Evolutionary conservation across 2,797 vertebrate genomes (phyloP).

Genomic region (Chrysocyon brachyurus): DNA sequence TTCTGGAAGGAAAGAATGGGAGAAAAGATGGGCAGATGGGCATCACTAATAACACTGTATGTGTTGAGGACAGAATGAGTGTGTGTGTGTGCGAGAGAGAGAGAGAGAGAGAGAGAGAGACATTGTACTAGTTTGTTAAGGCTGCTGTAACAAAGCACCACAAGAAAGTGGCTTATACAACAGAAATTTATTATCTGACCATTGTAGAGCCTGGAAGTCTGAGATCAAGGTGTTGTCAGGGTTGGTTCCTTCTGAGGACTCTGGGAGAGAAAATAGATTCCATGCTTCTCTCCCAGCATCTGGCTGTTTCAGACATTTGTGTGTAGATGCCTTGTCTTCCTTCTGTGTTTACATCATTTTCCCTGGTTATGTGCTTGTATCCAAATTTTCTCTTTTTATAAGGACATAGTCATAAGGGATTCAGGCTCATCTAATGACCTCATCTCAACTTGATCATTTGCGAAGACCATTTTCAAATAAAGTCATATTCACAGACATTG

Average conservation of each 20-base stretch:
- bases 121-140: neutral
- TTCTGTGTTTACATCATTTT: neutral
- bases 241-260: neutral
- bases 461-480: neutral
- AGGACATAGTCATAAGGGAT: neutral
- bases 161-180: neutral
- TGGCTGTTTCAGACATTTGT: neutral
- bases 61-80: neutral
- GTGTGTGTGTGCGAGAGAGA: neutral
- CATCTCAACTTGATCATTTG: neutral
- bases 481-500: neutral
- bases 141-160: neutral
- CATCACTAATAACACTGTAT: fast-evolving
- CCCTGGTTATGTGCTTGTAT: neutral
- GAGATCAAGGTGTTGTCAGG: neutral
- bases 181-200: neutral
- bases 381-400: neutral
- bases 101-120: neutral
- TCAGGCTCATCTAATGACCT: neutral
- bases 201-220: neutral
- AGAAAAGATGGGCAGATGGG: neutral
- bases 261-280: neutral
- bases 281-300: neutral
- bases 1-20: neutral
- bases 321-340: neutral